Evolutionary conservation across 2,888 invertebrate genomes (phyloP).

Genomic region (Lithophane leautieri): DNA sequence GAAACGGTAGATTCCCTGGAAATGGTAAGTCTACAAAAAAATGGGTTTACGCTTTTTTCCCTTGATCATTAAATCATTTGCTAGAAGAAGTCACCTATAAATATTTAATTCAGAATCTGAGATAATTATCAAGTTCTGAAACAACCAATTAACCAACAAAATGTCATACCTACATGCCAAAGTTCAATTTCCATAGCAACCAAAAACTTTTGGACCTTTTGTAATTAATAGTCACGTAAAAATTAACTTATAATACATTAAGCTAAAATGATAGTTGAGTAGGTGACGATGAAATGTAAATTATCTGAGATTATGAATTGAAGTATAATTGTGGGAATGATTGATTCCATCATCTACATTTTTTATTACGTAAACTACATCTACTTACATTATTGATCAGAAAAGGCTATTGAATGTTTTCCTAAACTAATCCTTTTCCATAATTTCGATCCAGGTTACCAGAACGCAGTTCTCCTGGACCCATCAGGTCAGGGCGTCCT

Average conservation of each 20-base stretch:
- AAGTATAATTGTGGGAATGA: neutral
- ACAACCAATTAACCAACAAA: neutral
- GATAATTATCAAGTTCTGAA: neutral
- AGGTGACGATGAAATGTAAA: neutral
- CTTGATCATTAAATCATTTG: neutral
- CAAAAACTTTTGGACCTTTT: neutral
- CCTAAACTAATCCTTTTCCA: neutral
- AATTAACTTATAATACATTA: neutral
- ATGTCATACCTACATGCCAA: neutral
- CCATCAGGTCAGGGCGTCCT: conserved; percentile 77
- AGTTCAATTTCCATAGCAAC: neutral
- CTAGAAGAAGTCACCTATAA: neutral
- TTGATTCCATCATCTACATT: neutral
- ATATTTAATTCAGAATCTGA: neutral
- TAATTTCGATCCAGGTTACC: conserved; percentile 75
- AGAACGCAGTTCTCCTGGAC: conserved; percentile 80
- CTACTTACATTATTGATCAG: neutral
- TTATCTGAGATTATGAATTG: neutral
- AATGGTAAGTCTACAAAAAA: conserved; percentile 68
- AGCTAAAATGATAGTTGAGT: too few species aligned
- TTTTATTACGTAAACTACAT: neutral
- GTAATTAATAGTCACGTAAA: neutral
- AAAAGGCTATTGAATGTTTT: neutral
- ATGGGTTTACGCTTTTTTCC: neutral
- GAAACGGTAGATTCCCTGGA: conserved; percentile 74